Conservation (phyloP, 2,797 vertebrate species). For the Alfaro cultratus region DNA sequence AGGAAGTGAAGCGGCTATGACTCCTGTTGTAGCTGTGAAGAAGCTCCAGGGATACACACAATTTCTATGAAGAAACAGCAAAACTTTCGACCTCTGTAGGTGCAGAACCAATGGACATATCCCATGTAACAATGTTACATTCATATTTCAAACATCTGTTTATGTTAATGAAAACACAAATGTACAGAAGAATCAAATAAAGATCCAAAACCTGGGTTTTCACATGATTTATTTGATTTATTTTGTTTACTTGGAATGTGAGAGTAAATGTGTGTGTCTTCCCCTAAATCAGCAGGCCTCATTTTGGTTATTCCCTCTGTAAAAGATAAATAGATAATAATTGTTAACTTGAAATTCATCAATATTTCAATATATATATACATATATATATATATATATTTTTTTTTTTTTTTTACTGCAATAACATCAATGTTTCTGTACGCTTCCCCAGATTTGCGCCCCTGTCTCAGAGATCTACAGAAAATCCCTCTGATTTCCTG, state of each 20-base stretch:
- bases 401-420: not conserved
- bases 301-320: not conserved
- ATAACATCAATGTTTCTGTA: not conserved
- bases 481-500: not conserved
- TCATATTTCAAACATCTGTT: not conserved
- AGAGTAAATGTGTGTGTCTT: not conserved
- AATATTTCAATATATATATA: not conserved
- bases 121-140: not conserved
- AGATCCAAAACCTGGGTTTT: not conserved
- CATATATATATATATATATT: no score
- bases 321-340: not conserved
- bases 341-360: not conserved
- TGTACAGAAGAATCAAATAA: not conserved
- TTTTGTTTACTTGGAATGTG: not conserved
- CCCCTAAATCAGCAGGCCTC: not conserved
- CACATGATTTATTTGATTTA: not conserved
- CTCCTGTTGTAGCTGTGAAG: no score
- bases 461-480: not conserved
- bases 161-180: not conserved
- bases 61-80: not conserved
- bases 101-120: not conserved
- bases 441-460: no score
- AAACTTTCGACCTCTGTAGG: not conserved
- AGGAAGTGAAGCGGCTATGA: not conserved
- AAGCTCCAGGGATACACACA: not conserved